These are phyloP conservation scores for Sebastes itinus DNA, from an alignment of 2,797 vertebrate species.

Conservation along the genomic window DNA sequence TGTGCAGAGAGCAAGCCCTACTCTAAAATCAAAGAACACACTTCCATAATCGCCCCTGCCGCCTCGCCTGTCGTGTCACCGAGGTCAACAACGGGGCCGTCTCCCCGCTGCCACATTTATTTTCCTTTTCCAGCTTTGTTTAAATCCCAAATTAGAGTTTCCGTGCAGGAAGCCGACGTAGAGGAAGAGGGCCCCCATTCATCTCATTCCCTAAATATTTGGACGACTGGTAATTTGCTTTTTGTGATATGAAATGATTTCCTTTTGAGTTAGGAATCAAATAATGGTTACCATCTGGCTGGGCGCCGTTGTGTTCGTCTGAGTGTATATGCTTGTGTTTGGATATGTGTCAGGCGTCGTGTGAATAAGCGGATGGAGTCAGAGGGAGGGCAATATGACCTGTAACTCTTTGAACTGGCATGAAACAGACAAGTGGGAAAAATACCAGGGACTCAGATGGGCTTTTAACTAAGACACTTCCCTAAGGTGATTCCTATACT, in stretches of 20 bases:
- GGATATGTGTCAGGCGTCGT: neutral
- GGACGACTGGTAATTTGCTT: slow-evolving; percentile 77
- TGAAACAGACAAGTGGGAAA: slow-evolving; percentile 15
- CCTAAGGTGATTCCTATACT: neutral
- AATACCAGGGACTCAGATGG: neutral
- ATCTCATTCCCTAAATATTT: slow-evolving; percentile 79
- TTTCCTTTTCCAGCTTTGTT: slow-evolving; percentile 63
- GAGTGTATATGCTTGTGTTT: slow-evolving; percentile 7
- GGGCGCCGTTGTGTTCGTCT: slow-evolving; percentile 31
- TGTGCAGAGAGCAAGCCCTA: slow-evolving; percentile 38
- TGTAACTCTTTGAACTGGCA: slow-evolving; percentile 2
- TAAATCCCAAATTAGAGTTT: slow-evolving; percentile 70
- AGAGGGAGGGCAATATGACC: slow-evolving; percentile 23
- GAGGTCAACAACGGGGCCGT: slow-evolving; percentile 56
- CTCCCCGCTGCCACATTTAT: slow-evolving; percentile 51
- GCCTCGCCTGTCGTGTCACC: slow-evolving; percentile 47
- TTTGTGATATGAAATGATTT: slow-evolving; percentile 76
- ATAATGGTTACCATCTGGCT: slow-evolving; percentile 75
- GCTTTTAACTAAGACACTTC: neutral
- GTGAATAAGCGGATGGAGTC: slow-evolving; percentile 26
- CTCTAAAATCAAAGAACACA: slow-evolving; percentile 57
- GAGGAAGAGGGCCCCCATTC: slow-evolving; percentile 38
- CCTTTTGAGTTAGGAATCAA: slow-evolving; percentile 77
- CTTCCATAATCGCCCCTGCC: slow-evolving; percentile 41
- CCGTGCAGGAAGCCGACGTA: slow-evolving; percentile 50